Conservation (phyloP, 2,797 vertebrate genomes). For the Chrosomus eos region DNA sequence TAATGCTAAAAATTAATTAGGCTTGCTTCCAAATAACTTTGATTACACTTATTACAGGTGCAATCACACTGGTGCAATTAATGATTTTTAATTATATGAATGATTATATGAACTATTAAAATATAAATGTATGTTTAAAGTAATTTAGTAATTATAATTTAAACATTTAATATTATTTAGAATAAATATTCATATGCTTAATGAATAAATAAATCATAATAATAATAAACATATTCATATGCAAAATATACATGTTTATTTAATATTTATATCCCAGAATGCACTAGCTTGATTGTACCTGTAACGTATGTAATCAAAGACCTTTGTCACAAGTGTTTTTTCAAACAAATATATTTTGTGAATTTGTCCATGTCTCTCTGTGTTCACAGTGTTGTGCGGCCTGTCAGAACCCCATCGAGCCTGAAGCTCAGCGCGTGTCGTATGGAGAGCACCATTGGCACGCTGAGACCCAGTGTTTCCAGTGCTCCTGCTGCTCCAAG, state of each 20-base stretch:
- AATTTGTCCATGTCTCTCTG: constrained; percentile 6
- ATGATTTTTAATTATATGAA: too few relatives aligned
- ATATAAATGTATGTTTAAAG: too few relatives aligned
- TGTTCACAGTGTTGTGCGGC: constrained; percentile 83
- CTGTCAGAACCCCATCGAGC: constrained; percentile 89
- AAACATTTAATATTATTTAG: neutral
- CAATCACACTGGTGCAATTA: neutral
- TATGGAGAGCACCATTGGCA: constrained; percentile 96
- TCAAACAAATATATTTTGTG: neutral
- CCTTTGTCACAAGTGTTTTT: neutral
- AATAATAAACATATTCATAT: too few relatives aligned
- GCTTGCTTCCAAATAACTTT: neutral
- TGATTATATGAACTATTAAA: too few relatives aligned
- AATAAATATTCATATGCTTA: too few relatives aligned
- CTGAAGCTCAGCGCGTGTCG: constrained; percentile 92
- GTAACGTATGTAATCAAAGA: neutral
- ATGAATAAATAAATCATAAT: too few relatives aligned
- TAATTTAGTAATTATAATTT: too few relatives aligned
- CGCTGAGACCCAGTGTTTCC: constrained; percentile 86
- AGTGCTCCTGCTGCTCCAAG: constrained; percentile 92
- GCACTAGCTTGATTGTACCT: neutral
- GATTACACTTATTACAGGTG: neutral
- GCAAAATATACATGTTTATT: neutral
- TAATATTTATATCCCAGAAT: neutral
- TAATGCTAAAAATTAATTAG: neutral